phyloP scores from a whole-genome alignment of 2,888 invertebrate genomes.

The Rhimphoctona megacephalus region DNA sequence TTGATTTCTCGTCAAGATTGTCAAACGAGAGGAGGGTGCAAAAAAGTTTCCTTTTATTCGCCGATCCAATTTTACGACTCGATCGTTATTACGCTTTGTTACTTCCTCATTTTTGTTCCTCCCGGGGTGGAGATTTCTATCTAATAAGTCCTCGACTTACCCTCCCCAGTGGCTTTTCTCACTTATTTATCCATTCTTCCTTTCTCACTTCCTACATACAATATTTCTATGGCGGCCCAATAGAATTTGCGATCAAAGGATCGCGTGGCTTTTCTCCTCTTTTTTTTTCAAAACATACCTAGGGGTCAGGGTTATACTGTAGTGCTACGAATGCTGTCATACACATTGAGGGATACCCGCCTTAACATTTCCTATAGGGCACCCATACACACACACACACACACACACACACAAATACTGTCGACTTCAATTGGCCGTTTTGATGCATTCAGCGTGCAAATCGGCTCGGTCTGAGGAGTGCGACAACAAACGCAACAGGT shows the following conservation, averaged over 20 bases:
- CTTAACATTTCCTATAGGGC: constrained; percentile 78
- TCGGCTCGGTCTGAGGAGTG: constrained; percentile 78
- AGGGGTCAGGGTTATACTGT: constrained; percentile 73
- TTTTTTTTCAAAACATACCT: constrained; percentile 73
- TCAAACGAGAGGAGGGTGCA: not conserved
- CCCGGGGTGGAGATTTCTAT: constrained; percentile 19
- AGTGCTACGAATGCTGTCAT: constrained; percentile 51
- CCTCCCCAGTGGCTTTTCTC: constrained; percentile 42
- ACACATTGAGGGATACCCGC: constrained; percentile 67
- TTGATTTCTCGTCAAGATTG: constrained; percentile 22
- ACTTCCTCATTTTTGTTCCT: not conserved
- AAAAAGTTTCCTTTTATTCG: not conserved
- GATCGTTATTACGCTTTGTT: not conserved
- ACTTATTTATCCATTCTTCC: constrained; percentile 49
- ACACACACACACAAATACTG: constrained; percentile 37
- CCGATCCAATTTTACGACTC: not conserved
- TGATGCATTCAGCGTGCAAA: constrained; percentile 83
- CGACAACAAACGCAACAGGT: constrained; percentile 84
- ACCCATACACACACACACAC: constrained; percentile 8
- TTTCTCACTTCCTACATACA: constrained; percentile 41
- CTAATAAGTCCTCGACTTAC: constrained; percentile 48
- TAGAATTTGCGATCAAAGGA: constrained; percentile 84
- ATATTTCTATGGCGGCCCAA: constrained; percentile 74
- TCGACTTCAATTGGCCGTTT: constrained; percentile 81
- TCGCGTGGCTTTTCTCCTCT: constrained; percentile 70